Evolutionary conservation across 2,888 invertebrate species (phyloP).

Genomic region (Ferrisia virgata): DNA sequence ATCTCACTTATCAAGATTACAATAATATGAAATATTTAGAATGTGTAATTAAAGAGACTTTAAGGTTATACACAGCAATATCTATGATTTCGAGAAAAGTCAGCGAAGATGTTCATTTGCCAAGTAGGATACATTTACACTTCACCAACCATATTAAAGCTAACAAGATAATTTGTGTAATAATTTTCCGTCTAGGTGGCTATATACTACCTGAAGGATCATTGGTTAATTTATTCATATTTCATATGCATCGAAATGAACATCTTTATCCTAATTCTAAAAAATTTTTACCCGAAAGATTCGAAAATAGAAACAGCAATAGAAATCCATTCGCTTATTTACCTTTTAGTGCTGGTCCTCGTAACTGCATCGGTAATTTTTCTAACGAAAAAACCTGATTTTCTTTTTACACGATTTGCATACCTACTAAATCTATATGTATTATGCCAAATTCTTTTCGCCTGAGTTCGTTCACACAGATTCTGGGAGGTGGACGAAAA

Average conservation of each 20-base stretch:
- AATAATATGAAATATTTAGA: conserved; percentile 45
- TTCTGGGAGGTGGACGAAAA: too few species aligned
- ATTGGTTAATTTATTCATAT: conserved; percentile 1
- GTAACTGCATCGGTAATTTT: conserved; percentile 47
- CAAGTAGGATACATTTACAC: too few species aligned
- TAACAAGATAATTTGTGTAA: background rate
- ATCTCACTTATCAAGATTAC: conserved; percentile 45
- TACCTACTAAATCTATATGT: too few species aligned
- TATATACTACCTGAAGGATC: conserved; percentile 22
- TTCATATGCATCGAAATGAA: conserved; percentile 39
- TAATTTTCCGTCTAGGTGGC: conserved; percentile 5
- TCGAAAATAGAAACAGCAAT: conserved; percentile 26
- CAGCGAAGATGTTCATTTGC: conserved; percentile 12
- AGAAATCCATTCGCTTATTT: conserved; percentile 44
- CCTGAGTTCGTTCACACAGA: too few species aligned
- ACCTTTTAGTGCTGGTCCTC: conserved; percentile 47
- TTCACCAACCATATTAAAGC: too few species aligned
- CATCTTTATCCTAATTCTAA: conserved; percentile 38
- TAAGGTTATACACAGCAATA: conserved; percentile 46
- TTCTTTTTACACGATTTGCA: too few species aligned
- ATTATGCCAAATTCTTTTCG: too few species aligned
- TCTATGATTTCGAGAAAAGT: conserved; percentile 42
- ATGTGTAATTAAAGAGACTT: conserved; percentile 45
- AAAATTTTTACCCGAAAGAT: conserved; percentile 43
- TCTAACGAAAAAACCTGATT: too few species aligned